Percentiles rank a stretch among this genome's conserved stretches.
phyloP scores from a whole-genome alignment of 2,888 invertebrate genomes.

The Lysandra bellargus region DNA sequence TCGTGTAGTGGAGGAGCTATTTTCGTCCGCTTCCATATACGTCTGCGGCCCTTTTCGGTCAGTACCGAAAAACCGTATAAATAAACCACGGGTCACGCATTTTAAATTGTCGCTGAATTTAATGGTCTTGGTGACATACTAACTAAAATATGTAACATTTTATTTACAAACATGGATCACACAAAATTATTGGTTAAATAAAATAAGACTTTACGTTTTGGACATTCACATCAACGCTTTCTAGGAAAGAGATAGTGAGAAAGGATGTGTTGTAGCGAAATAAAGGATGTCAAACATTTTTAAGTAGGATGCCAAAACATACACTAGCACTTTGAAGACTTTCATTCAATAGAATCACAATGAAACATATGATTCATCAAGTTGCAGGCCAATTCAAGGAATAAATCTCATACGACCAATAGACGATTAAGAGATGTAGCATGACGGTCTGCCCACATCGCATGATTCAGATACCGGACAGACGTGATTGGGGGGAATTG shows the following conservation, averaged over 20 bases:
- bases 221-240: background rate
- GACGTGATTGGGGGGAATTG: conserved; percentile 52
- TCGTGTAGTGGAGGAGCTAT: conserved; percentile 45
- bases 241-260: background rate
- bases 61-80: conserved; percentile 24
- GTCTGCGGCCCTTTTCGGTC: conserved; percentile 29
- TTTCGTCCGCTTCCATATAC: conserved; percentile 50
- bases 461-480: conserved; percentile 49
- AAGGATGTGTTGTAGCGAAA: background rate
- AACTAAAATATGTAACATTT: background rate
- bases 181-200: background rate
- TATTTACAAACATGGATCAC: background rate
- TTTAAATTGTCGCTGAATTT: conserved; percentile 29
- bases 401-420: conserved; percentile 13
- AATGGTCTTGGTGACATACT: background rate
- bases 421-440: conserved; percentile 15
- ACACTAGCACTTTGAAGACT: background rate
- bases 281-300: background rate
- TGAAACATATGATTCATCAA: background rate
- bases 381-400: background rate
- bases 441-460: conserved; percentile 47
- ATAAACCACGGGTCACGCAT: conserved; percentile 15
- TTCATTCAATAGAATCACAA: conserved; percentile 12
- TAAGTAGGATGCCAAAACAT: background rate
- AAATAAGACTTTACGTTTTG: background rate